Percentiles rank a stretch among this genome's conserved stretches.
phyloP scores from a whole-genome alignment of 2,113 vertebrate species.

The Seriola dumerili region DNA sequence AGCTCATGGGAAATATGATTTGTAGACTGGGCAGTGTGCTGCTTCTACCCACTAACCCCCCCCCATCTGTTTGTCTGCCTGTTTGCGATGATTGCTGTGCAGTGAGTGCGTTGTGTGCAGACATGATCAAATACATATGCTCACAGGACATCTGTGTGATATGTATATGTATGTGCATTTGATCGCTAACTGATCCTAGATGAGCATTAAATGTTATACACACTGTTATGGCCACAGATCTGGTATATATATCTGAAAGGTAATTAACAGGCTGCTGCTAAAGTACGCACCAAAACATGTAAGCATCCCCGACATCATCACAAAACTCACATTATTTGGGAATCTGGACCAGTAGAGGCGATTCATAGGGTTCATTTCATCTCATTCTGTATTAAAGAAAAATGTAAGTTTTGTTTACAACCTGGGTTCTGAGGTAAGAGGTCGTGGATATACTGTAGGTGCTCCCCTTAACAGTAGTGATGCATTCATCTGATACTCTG shows the following conservation, averaged over 20 bases:
- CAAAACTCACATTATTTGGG: background rate
- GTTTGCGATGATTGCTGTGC: conserved; percentile 38
- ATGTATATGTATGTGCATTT: background rate
- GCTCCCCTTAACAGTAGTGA: background rate
- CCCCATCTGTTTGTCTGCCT: background rate
- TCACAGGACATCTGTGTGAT: background rate
- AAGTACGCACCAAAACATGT: background rate
- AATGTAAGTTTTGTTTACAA: background rate
- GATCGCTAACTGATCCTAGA: conserved; percentile 21
- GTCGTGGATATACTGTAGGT: background rate
- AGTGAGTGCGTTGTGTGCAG: background rate
- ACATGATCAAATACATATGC: conserved; percentile 6
- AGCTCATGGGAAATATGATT: conserved; percentile 61
- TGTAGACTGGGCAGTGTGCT: conserved; percentile 52
- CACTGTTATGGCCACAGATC: background rate
- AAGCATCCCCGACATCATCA: background rate
- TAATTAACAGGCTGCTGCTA: background rate
- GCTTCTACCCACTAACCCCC: conserved; percentile 22
- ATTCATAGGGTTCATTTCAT: conserved; percentile 2
- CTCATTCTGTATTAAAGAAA: background rate
- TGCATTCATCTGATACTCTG: background rate
- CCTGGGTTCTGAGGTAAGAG: background rate
- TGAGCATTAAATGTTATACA: conserved; percentile 10
- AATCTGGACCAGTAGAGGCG: conserved; percentile 56
- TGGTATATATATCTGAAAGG: background rate